A percentile compares a stretch with the other conserved stretches of the same genome.
These are phyloP conservation scores for Bradypodion ventrale DNA, from an alignment of 2,797 vertebrate genomes.

Conservation along the genomic window DNA sequence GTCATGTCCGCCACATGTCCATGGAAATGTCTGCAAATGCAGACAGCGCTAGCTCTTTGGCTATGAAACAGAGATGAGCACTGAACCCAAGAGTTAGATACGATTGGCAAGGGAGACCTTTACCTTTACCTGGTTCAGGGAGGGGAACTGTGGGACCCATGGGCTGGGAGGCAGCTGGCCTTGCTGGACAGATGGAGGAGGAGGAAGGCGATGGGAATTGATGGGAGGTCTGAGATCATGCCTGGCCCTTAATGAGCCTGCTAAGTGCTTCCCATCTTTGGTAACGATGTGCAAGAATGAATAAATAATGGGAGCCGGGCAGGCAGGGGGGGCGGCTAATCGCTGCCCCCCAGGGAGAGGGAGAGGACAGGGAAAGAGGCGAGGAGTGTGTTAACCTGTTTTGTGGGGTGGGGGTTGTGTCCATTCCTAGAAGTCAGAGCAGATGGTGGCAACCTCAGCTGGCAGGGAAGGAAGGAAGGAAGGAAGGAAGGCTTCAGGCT, in stretches of 20 bases:
- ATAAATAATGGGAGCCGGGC: constrained; percentile 74
- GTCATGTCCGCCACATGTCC: too few species aligned
- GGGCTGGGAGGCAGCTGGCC: background rate
- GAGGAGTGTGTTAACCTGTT: constrained; percentile 30
- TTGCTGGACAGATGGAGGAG: constrained; percentile 15
- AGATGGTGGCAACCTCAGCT: too few species aligned
- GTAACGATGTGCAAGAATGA: constrained; percentile 71
- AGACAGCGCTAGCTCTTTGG: too few species aligned
- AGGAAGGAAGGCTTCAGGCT: too few species aligned
- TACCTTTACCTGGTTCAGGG: too few species aligned
- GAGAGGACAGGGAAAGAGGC: background rate
- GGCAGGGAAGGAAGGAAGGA: background rate
- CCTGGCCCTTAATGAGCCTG: constrained; percentile 50
- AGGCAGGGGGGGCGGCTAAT: constrained; percentile 33
- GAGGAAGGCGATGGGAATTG: constrained; percentile 26
- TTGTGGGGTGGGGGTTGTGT: background rate
- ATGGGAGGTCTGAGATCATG: constrained; percentile 55
- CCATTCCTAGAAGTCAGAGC: constrained; percentile 12
- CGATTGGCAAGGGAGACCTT: too few species aligned
- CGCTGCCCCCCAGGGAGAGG: background rate
- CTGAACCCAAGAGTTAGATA: too few species aligned
- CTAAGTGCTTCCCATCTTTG: constrained; percentile 60
- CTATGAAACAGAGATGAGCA: too few species aligned
- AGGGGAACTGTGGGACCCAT: too few species aligned
- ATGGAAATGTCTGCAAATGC: too few species aligned